These are phyloP conservation scores for Smittia aterrima DNA, from an alignment of 2,888 invertebrate genomes.

Conservation along the genomic window DNA sequence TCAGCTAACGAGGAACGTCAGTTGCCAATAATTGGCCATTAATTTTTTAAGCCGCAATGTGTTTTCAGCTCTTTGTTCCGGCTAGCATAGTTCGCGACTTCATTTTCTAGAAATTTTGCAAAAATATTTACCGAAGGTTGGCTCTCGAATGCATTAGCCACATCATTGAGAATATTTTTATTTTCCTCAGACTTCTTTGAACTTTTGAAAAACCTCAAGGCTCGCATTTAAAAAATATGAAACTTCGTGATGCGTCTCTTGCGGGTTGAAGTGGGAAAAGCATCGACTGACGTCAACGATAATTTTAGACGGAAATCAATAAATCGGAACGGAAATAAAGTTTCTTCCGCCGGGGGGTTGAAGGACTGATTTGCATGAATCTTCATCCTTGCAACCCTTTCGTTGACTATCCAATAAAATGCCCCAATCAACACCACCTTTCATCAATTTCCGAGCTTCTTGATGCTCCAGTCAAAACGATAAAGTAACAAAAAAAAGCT, in stretches of 20 bases:
- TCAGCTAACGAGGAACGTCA: too few relatives aligned
- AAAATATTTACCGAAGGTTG: background rate
- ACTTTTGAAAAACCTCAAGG: too few relatives aligned
- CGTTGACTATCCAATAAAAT: background rate
- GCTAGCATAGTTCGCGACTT: too few relatives aligned
- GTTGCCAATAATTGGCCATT: too few relatives aligned
- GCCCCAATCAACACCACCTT: background rate
- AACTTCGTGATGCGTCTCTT: too few relatives aligned
- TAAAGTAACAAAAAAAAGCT: background rate
- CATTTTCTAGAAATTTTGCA: too few relatives aligned
- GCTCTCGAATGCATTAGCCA: background rate
- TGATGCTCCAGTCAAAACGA: background rate
- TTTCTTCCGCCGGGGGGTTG: background rate
- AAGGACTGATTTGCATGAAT: constrained; percentile 14
- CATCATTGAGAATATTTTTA: background rate
- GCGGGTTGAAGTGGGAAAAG: background rate
- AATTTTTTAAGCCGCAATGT: too few relatives aligned
- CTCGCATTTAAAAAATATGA: background rate
- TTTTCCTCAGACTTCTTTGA: too few relatives aligned
- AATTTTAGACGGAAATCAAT: constrained; percentile 2
- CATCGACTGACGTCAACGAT: background rate
- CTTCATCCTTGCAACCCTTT: background rate
- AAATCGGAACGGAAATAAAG: constrained; percentile 6
- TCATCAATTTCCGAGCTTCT: background rate
- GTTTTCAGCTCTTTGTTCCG: too few relatives aligned